Conservation (phyloP, 2,888 invertebrate species). For the Strigamia maritima region DNA sequence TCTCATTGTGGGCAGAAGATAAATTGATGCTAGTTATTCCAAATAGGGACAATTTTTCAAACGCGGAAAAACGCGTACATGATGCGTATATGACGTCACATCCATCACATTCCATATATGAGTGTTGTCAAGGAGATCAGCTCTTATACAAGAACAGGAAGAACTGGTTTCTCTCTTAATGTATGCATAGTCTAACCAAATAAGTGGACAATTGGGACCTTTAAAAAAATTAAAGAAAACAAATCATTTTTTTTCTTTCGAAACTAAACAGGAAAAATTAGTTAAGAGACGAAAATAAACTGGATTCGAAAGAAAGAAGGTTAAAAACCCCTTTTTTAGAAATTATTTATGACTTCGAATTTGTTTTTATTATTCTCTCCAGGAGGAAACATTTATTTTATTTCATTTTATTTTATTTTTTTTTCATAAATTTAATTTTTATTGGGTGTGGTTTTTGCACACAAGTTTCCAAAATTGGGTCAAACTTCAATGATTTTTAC, state of each 20-base stretch:
- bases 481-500: neutral
- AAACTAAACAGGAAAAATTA: slow-evolving; percentile 2
- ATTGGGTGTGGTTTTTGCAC: neutral
- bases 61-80: neutral
- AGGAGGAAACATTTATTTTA: neutral
- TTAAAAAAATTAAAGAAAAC: too few species aligned
- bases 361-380: too few species aligned
- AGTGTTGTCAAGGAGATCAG: slow-evolving; percentile 12
- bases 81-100: neutral
- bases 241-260: too few species aligned
- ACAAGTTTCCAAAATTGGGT: neutral
- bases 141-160: slow-evolving; percentile 9
- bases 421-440: neutral
- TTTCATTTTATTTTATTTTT: neutral
- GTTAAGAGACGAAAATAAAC: neutral
- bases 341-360: neutral
- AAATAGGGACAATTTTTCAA: slow-evolving; percentile 1
- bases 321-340: neutral
- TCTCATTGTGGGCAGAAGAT: neutral
- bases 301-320: neutral
- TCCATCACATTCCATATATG: neutral
- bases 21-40: neutral
- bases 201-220: too few species aligned
- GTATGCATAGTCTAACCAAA: too few species aligned
- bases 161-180: too few species aligned